A percentile compares a stretch with the other conserved stretches of the same genome.
These are phyloP conservation scores for Sinopyrophorus schimmeli DNA, from an alignment of 2,888 invertebrate species.

Conservation along the genomic window DNA sequence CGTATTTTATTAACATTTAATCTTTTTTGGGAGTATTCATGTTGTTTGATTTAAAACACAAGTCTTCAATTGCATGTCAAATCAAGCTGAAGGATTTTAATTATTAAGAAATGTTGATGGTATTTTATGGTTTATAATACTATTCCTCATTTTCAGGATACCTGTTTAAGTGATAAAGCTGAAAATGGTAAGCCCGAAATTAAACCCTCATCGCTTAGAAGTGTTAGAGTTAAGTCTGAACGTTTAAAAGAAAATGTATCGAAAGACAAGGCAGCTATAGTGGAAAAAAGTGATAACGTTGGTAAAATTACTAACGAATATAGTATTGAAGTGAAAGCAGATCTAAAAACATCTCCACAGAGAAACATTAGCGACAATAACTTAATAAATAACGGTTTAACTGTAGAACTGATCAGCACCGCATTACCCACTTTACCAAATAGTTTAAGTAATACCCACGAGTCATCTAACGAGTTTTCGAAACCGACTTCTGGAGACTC, in stretches of 20 bases:
- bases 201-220: conserved; percentile 60
- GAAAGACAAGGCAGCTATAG: conserved; percentile 22
- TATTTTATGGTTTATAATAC: too few species aligned
- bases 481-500: neutral
- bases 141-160: conserved; percentile 2
- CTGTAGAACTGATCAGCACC: conserved; percentile 20
- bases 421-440: conserved; percentile 8
- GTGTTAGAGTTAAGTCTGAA: conserved; percentile 69
- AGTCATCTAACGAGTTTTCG: too few species aligned
- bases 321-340: conserved; percentile 34
- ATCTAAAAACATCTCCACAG: conserved; percentile 27
- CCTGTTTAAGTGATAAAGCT: conserved; percentile 18
- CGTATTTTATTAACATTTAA: neutral
- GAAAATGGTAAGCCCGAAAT: conserved; percentile 53
- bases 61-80: too few species aligned
- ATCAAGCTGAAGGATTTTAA: too few species aligned
- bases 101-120: too few species aligned
- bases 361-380: conserved; percentile 28
- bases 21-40: neutral
- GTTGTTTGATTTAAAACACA: neutral
- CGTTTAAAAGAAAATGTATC: conserved; percentile 48
- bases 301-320: conserved; percentile 35
- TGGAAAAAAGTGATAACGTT: conserved; percentile 40
- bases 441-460: conserved; percentile 5
- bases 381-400: conserved; percentile 17